Evolutionary conservation across 1,140 invertebrate species (phyloP).

Genomic region (Drosophila pallidifrons): DNA sequence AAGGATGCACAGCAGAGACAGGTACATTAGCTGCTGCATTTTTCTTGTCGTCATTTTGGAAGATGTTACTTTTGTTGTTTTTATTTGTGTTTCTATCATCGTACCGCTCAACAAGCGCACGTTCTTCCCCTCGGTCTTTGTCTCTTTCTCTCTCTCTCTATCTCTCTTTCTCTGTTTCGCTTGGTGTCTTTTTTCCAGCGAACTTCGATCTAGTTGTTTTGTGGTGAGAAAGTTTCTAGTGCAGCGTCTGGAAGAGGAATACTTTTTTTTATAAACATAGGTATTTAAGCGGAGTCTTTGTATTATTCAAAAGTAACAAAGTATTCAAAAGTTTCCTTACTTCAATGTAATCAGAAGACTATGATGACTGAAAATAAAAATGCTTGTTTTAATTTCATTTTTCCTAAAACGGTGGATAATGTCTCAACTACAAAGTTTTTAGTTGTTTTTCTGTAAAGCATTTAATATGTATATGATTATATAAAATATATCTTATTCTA

Average conservation of each 20-base stretch:
- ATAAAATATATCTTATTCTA: no score
- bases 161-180: slow-evolving; percentile 1
- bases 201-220: not conserved
- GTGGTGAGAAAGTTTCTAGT: slow-evolving; percentile 25
- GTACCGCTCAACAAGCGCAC: slow-evolving; percentile 12
- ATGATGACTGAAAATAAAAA: no score
- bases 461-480: no score
- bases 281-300: no score
- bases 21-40: slow-evolving; percentile 8
- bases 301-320: no score
- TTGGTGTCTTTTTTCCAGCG: not conserved
- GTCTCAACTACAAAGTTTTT: no score
- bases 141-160: slow-evolving; percentile 7
- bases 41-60: not conserved
- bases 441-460: no score
- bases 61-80: not conserved
- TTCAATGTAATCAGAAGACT: no score
- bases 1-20: slow-evolving; percentile 25
- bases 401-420: no score
- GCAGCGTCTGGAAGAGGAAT: slow-evolving; percentile 16
- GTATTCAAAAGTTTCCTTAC: no score
- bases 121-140: not conserved
- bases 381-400: no score
- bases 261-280: not conserved
- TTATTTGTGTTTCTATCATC: slow-evolving; percentile 26